Evolutionary conservation across 2,113 vertebrate species (phyloP).

Genomic region (Heptranchias perlo): DNA sequence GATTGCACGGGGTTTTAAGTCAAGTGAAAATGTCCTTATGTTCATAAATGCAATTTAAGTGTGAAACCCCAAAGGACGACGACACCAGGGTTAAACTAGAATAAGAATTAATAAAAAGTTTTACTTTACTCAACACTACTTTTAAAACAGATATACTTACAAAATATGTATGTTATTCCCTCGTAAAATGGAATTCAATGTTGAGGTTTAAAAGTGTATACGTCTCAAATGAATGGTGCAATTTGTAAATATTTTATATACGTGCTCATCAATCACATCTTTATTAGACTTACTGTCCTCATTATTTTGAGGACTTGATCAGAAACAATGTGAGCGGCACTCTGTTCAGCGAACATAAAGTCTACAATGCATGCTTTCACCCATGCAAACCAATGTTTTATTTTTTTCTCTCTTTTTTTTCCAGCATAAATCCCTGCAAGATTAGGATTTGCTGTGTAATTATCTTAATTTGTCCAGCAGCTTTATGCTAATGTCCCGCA

Average conservation of each 20-base stretch:
- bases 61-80: neutral
- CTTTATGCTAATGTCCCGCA: slow-evolving; percentile 89
- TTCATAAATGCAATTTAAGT: neutral
- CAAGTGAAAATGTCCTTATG: neutral
- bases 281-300: neutral
- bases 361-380: neutral
- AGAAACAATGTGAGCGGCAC: neutral
- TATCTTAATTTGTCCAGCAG: slow-evolving; percentile 87
- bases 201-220: neutral
- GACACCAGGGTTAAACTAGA: neutral
- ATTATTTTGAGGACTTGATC: neutral
- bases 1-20: neutral
- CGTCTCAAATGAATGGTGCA: neutral
- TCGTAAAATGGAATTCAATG: too few relatives aligned
- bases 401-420: slow-evolving; percentile 48
- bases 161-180: neutral
- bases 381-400: slow-evolving; percentile 46
- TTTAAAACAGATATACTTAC: neutral
- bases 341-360: neutral
- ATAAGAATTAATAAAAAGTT: neutral
- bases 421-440: slow-evolving; percentile 45
- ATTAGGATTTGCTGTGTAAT: slow-evolving; percentile 62
- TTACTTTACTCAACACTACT: neutral
- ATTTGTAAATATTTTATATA: neutral
- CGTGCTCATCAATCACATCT: too few relatives aligned